Evolutionary conservation across 2,888 invertebrate genomes (phyloP), one percentile per base, ranked within the genome.

Genomic region (Ornithoptera priamus): DNA sequence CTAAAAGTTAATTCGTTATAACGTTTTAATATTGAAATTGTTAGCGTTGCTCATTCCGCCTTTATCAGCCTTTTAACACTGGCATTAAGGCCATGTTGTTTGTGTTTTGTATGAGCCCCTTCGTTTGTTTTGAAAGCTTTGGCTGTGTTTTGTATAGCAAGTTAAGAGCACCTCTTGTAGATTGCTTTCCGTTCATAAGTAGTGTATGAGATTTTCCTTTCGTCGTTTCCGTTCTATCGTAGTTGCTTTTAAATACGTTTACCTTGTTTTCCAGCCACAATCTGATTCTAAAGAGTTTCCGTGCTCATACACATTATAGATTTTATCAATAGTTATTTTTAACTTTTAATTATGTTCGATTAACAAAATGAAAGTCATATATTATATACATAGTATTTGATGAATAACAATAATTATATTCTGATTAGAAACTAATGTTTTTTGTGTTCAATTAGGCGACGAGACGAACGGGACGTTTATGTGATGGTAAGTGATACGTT

Each of bases 81-180:
- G 46, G 22, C 20, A 60, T 20, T 42, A n/a, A 59, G n/a, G 66
- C 46, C 69, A 75, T 74, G 74, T 75, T 75, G 75, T 76, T 76
- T 75, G 74, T 75, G 75, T 76, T 76, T 75, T 70, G 72, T 71
- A 72, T 71, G 71, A 72, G 71, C 70, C 75, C 76, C 74, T 76
- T 74, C 76, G 78, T 76, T 66, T 65, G 60, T 77, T 73, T 72
- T 72, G 76, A 72, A 75, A 76, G 77, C 83, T 83, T 86, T 86
- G 86, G 85, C 87, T 75, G 73, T 81, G 82, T 85, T 88, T 87
- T 84, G 80, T 82, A 83, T 81, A 81, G 81, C 82, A 80, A 88
- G 89, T 90, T 89, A 89, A 90, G 86, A 84, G 84, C 85, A 85
- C 84, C 86, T 82, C 84, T 85, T 78, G 62, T 79, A 84, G 85